Evolutionary conservation across 2,888 invertebrate species (phyloP).

Genomic region (Amphipoea lucens): DNA sequence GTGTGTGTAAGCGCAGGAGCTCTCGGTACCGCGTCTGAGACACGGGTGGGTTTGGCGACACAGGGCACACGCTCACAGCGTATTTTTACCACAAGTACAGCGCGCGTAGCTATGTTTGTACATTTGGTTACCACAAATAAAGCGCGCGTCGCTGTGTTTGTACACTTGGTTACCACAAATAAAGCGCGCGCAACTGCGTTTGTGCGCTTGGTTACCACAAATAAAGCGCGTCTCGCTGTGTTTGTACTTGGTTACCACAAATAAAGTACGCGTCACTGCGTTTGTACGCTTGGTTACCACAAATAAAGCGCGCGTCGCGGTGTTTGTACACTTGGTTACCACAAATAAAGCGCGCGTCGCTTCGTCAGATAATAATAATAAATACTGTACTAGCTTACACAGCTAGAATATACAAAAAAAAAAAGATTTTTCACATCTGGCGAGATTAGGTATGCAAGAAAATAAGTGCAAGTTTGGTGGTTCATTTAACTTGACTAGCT

Average conservation of each 20-base stretch:
- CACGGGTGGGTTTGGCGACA: neutral
- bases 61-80: neutral
- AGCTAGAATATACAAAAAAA: neutral
- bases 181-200: too few relatives aligned
- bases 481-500: slow-evolving; percentile 44
- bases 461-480: slow-evolving; percentile 2
- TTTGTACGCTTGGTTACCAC: too few relatives aligned
- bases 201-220: too few relatives aligned
- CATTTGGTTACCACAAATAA: neutral
- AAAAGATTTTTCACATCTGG: neutral
- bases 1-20: neutral
- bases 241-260: too few relatives aligned
- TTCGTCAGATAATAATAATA: neutral
- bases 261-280: too few relatives aligned
- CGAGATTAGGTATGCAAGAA: neutral
- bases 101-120: neutral
- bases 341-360: neutral
- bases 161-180: too few relatives aligned
- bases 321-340: too few relatives aligned
- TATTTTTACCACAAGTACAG: neutral
- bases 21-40: neutral
- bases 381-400: neutral
- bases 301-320: too few relatives aligned
- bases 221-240: too few relatives aligned
- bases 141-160: too few relatives aligned